Evolutionary conservation across 2,113 vertebrate species (phyloP).

Genomic region (Cebidichthys violaceus): DNA sequence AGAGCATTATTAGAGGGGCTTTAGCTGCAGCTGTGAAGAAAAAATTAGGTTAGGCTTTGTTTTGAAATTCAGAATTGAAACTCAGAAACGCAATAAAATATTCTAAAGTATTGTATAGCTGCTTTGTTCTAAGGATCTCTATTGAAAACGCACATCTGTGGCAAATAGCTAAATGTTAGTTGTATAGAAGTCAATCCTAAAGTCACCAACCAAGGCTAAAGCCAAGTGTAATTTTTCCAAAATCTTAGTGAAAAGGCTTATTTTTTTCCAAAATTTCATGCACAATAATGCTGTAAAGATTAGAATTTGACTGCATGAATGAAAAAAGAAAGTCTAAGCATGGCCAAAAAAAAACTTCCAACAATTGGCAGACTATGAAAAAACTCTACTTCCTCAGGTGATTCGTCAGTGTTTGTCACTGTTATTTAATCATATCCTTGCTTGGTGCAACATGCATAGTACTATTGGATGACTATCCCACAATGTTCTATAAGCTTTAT

Average conservation of each 20-base stretch:
- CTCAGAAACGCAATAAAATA: not conserved
- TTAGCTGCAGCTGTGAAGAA: constrained; percentile 39
- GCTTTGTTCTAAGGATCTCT: not conserved
- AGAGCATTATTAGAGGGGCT: not conserved
- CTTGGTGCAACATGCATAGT: not conserved
- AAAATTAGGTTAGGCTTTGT: constrained; percentile 7
- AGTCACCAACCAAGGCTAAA: not conserved
- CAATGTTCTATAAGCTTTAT: not conserved
- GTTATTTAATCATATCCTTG: not conserved
- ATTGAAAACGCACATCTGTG: not conserved
- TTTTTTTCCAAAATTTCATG: not conserved
- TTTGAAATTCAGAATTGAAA: not conserved
- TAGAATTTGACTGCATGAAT: not conserved
- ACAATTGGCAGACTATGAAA: not conserved
- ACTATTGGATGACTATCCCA: not conserved
- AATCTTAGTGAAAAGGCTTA: not conserved
- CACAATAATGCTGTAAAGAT: not conserved
- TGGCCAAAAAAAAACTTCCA: not conserved
- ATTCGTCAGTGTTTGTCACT: not conserved
- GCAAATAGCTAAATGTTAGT: not conserved
- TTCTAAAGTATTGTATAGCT: not conserved
- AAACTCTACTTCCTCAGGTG: not conserved
- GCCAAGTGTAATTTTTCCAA: not conserved
- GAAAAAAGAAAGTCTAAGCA: not conserved
- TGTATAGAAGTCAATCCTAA: not conserved